Percentiles rank a stretch among this genome's conserved stretches.
Evolutionary conservation across 1,140 invertebrate species (phyloP).

Genomic region (Nylanderia fulva): DNA sequence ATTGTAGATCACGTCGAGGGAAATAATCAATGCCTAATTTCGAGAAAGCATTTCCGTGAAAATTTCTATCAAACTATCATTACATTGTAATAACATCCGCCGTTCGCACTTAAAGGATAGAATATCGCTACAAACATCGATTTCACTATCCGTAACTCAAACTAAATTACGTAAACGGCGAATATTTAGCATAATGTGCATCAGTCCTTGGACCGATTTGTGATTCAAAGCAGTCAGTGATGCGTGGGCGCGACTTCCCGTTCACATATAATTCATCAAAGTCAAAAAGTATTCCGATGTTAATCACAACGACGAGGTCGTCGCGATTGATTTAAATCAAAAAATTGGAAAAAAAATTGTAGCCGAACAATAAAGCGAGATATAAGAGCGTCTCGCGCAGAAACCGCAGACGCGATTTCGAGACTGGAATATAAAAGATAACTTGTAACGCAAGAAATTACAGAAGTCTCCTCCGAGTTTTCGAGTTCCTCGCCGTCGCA

Average conservation of each 20-base stretch:
- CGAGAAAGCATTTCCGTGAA: conserved; percentile 36
- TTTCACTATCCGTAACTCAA: background rate
- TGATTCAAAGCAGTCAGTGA: background rate
- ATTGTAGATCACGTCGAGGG: background rate
- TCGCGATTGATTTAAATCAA: conserved; percentile 35
- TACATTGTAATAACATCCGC: conserved; percentile 9
- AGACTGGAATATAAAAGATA: background rate
- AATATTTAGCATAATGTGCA: background rate
- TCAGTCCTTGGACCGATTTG: background rate
- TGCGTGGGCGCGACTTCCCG: conserved; percentile 29
- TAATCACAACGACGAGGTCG: conserved; percentile 8
- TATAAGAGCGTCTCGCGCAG: background rate
- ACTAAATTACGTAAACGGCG: conserved; percentile 17
- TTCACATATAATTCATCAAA: conserved; percentile 30
- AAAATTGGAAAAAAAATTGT: conserved; percentile 1
- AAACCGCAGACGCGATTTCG: background rate
- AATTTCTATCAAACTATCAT: background rate
- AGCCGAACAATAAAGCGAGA: background rate
- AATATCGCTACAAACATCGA: background rate
- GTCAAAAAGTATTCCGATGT: conserved; percentile 35
- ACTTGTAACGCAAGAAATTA: conserved; percentile 1
- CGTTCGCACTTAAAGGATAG: background rate
- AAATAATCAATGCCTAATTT: conserved; percentile 9
- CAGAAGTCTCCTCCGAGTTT: conserved; percentile 22
- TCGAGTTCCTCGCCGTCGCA: conserved; percentile 31